phyloP scores from a whole-genome alignment of 2,888 invertebrate species.

The Dynastes hyllus region DNA sequence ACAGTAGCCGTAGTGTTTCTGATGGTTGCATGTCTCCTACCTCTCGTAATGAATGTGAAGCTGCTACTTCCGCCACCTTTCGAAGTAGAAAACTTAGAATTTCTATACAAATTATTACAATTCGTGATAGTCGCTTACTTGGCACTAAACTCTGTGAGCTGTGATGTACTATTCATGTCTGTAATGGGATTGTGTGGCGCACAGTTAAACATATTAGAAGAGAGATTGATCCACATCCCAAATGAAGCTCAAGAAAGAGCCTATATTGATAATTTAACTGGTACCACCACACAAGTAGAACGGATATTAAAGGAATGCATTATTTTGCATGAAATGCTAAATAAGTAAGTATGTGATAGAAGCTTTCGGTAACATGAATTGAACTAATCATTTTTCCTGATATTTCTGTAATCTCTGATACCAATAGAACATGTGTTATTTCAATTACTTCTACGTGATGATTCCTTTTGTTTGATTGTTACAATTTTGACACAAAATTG shows the following conservation, averaged over 20 bases:
- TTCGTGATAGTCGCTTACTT: background rate
- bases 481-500: too few relatives aligned
- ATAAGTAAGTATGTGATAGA: slow-evolving; percentile 34
- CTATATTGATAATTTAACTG: background rate
- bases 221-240: slow-evolving; percentile 15
- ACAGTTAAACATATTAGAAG: slow-evolving; percentile 45
- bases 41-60: slow-evolving; percentile 28
- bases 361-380: background rate
- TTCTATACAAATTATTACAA: slow-evolving; percentile 40
- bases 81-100: slow-evolving; percentile 20
- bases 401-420: too few relatives aligned
- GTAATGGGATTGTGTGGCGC: slow-evolving; percentile 42
- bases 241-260: background rate
- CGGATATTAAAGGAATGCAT: slow-evolving; percentile 40
- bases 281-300: background rate
- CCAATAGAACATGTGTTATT: too few relatives aligned
- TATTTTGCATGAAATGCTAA: slow-evolving; percentile 35
- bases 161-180: slow-evolving; percentile 39
- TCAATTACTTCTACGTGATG: too few relatives aligned
- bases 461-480: too few relatives aligned
- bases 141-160: slow-evolving; percentile 16
- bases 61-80: slow-evolving; percentile 40
- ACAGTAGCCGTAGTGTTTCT: background rate
- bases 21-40: slow-evolving; percentile 21
- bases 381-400: too few relatives aligned